Base-by-base conservation (phyloP, 2,888 invertebrate genomes). In the Cremastinae sp. region DNA sequence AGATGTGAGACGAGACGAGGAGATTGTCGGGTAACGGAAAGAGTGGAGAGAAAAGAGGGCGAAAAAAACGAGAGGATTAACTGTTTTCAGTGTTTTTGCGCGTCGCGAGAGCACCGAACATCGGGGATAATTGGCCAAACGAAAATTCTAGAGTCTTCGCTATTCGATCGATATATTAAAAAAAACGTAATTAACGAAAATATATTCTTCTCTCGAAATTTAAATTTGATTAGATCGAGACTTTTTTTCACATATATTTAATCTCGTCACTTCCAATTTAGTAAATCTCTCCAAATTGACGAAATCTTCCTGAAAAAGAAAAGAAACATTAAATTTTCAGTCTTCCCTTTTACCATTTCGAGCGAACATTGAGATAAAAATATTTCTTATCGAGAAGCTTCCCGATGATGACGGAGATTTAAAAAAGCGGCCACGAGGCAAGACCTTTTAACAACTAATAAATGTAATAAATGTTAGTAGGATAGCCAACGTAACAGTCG, bases 381-480 rank as follows among this genome's bases (percentile, higher is more conserved):
- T 5, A 28, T 28, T 28, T 43, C 45, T 22, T 12, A 22, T 18
- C 47, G 45, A 41, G 12, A 68, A 62, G 74, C 64, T 68, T 69
- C 53, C 66, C 59, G 61, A 58, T 61, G 59, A 72, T 58, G 51
- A 51, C 38, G 54, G 38, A 68, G 68, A 72, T 64, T 47, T 45
- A 59, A 53, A 58, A 74, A 68, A 58, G 54, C 36, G 59, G 69
- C 65, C 59, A 69, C 73, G 47, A 68, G 53, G 73, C 69, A 72
- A 76, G 72, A 73, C 68, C 73, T 68, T 73, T 85, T 75, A 81
- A 85, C 43, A 83, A 83, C 85, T 88, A 88, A 86, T 89, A 88
- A 87, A 86, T 89, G 89, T 89, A 87, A 84, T 89, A 87, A 88
- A 87, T 89, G 89, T 89, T 84, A 81, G 88, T 89, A 89, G 89